Base-by-base conservation (phyloP, 2,888 invertebrate species). In the Drosophila flavopinicola region DNA sequence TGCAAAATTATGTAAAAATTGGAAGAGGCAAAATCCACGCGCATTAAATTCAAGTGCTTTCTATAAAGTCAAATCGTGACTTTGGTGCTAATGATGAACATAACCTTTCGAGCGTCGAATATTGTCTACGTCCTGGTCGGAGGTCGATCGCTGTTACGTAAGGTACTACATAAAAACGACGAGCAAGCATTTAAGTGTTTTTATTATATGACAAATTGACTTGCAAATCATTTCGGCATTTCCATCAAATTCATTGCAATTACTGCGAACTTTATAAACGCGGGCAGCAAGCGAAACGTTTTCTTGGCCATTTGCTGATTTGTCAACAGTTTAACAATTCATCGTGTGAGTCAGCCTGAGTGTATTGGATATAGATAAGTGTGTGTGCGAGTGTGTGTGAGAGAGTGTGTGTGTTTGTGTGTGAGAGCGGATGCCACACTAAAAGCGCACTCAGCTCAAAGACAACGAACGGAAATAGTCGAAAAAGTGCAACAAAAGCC, bases 1-100 rank as follows among this genome's bases (percentile, higher is more conserved):
- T 84, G 80, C 74, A 79, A 82, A 82, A 86, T 82, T 80, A 84
- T 82, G 85, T 78, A 66, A 66, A 71, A 69, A 58, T 57, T 52
- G 58, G 56, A 17, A 53, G 41, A 65, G 58, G 65, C 75, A 70
- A 77, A 87, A 80, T 75, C 82, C 73, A 78, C 74, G 75, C 87
- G 75, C 85, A 85, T 87, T 85, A 85, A 82, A 85, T 79, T 85
- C 75, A 87, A 85, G 86, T 87, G 79, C 84, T 83, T 85, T 87
- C 84, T 75, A 85, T 85, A 87, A 85, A 77, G 77, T 75, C 80
- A 76, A 87, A 88, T 89, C 89, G 88, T 88, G 88, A 88, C 89
- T 77, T 76, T 75, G 77, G 68, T 78, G 67, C 88, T 88, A 88
- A 88, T 88, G 88, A 88, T 68, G 61, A 66, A 57, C 61, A 85